Conservation (phyloP, 2,113 vertebrate species). For the Stigmatopora nigra region DNA sequence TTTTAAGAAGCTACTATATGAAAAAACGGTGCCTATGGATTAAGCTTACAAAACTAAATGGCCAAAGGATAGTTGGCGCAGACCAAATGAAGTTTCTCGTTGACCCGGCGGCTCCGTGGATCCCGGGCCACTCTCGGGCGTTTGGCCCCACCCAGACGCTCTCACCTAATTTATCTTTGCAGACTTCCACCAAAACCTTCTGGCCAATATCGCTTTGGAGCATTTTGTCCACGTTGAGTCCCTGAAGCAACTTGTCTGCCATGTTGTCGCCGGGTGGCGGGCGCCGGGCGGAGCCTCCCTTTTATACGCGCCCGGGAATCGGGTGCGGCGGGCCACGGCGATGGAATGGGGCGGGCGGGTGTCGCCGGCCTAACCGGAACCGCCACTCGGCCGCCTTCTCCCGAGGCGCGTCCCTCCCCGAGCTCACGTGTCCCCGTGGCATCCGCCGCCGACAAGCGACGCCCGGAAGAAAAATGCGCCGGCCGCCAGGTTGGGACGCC, state of each 20-base stretch:
- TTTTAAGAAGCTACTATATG: too few species aligned
- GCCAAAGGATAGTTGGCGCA: too few species aligned
- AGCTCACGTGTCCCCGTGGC: neutral
- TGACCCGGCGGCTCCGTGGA: too few species aligned
- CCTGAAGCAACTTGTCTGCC: too few species aligned
- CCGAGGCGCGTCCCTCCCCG: neutral
- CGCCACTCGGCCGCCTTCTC: neutral
- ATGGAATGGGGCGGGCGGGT: conserved; percentile 24
- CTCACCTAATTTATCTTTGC: conserved; percentile 6
- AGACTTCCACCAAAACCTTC: rapidly evolving
- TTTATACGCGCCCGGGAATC: conserved; percentile 9
- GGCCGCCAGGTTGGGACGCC: too few species aligned
- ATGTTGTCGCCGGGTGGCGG: neutral
- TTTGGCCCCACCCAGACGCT: too few species aligned
- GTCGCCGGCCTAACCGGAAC: neutral
- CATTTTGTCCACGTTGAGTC: neutral
- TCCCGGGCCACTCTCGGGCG: too few species aligned
- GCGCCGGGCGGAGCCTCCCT: rapidly evolving
- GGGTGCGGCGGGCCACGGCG: neutral
- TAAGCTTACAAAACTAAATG: too few species aligned
- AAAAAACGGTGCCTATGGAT: too few species aligned
- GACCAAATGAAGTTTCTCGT: too few species aligned
- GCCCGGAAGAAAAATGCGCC: too few species aligned
- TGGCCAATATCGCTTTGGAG: rapidly evolving
- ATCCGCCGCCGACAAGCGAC: neutral